Evolutionary conservation across 2,888 invertebrate species (phyloP).

Genomic region (Nomada lathburiana): DNA sequence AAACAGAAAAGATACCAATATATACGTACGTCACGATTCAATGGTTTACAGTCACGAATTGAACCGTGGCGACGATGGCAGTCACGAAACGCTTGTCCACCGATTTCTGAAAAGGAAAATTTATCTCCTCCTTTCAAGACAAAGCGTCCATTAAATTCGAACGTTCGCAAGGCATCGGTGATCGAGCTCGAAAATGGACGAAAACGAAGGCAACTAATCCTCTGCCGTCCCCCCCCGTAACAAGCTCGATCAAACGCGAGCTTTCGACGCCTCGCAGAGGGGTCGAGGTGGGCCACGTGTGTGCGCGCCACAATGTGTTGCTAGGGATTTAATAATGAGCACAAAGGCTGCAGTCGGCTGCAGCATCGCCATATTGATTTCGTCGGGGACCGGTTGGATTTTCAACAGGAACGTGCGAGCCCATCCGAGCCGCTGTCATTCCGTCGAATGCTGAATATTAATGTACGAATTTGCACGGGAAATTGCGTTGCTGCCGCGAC

Average conservation of each 20-base stretch:
- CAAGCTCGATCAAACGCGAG: conserved; percentile 8
- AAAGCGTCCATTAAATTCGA: too few relatives aligned
- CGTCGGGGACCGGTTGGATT: conserved; percentile 48
- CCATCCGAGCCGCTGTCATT: not conserved
- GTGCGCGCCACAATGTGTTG: conserved; percentile 14
- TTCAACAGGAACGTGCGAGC: conserved; percentile 43
- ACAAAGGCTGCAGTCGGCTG: conserved; percentile 49
- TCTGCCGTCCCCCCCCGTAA: not conserved
- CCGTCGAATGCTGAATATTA: conserved; percentile 49
- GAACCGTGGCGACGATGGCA: not conserved
- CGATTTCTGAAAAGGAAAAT: not conserved
- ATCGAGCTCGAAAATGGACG: too few relatives aligned
- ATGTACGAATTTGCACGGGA: conserved; percentile 47
- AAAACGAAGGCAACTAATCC: too few relatives aligned
- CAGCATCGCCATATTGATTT: conserved; percentile 69
- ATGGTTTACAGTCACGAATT: not conserved
- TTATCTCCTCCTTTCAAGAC: too few relatives aligned
- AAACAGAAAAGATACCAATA: too few relatives aligned
- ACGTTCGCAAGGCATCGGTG: not conserved
- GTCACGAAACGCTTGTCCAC: not conserved
- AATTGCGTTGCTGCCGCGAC: conserved; percentile 31
- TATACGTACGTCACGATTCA: too few relatives aligned
- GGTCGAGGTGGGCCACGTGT: not conserved
- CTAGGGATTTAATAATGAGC: conserved; percentile 59
- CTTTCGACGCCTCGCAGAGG: not conserved